These are phyloP conservation scores for Spisula solida DNA, from an alignment of 2,888 invertebrate species.

Conservation along the genomic window DNA sequence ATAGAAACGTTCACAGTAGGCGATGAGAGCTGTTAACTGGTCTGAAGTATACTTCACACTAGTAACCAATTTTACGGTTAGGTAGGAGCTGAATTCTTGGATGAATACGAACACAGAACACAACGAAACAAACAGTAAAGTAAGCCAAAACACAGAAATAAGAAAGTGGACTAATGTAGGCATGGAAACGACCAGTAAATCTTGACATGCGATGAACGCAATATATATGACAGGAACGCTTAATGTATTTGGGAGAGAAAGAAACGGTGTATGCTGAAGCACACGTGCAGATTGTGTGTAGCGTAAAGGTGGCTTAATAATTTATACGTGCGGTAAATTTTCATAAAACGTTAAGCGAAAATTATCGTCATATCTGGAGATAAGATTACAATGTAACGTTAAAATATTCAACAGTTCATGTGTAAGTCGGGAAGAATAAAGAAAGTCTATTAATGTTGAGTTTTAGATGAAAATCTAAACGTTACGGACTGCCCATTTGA, in stretches of 20 bases:
- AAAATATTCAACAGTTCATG: constrained; percentile 26
- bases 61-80: not conserved
- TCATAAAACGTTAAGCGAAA: constrained; percentile 19
- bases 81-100: not conserved
- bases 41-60: constrained; percentile 14
- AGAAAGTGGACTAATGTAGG: not conserved
- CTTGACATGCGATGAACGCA: too few relatives aligned
- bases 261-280: not conserved
- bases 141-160: too few relatives aligned
- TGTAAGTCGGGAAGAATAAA: constrained; percentile 3
- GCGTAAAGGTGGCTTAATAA: constrained; percentile 8
- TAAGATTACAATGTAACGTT: constrained; percentile 25
- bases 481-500: too few relatives aligned
- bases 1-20: constrained; percentile 48
- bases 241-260: not conserved
- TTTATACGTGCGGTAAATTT: constrained; percentile 24
- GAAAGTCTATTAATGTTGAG: not conserved
- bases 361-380: constrained; percentile 15
- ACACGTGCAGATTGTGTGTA: not conserved
- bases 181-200: not conserved
- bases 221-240: not conserved
- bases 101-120: not conserved
- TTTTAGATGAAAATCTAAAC: not conserved
- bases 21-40: constrained; percentile 28
- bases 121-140: too few relatives aligned